A percentile compares a stretch with the other conserved stretches of the same genome.
These are phyloP conservation scores for Sinocyclocheilus anophthalmus DNA, from an alignment of 2,113 vertebrate species.

Conservation along the genomic window DNA sequence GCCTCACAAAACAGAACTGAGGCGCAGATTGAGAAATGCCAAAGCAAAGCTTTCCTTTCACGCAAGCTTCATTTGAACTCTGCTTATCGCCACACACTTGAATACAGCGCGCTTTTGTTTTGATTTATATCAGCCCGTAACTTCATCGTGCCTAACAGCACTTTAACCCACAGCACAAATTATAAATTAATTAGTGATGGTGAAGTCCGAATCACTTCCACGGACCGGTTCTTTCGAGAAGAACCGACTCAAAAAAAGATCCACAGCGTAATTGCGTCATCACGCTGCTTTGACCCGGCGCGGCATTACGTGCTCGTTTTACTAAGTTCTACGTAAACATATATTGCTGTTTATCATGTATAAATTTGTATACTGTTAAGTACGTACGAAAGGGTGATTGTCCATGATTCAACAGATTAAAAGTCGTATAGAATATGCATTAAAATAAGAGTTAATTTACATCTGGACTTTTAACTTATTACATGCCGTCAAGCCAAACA, in stretches of 20 bases:
- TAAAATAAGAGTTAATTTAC: background rate
- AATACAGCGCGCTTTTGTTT: background rate
- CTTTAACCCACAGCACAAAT: slow-evolving; percentile 38
- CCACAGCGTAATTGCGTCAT: background rate
- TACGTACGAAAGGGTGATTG: background rate
- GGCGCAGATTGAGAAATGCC: background rate
- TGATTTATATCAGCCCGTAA: background rate
- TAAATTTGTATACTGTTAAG: background rate
- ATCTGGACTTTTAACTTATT: too few relatives aligned
- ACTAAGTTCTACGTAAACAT: background rate
- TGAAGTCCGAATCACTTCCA: background rate
- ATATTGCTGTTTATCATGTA: background rate
- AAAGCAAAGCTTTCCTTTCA: background rate
- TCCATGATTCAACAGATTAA: background rate
- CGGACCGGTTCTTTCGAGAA: background rate
- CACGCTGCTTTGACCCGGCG: background rate
- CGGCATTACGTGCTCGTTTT: background rate
- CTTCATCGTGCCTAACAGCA: background rate
- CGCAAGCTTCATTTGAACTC: background rate
- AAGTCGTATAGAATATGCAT: background rate
- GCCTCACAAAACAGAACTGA: background rate
- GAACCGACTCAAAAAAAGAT: background rate
- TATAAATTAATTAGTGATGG: background rate
- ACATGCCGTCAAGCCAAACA: too few relatives aligned
- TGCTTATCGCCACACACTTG: background rate